Evolutionary conservation across 2,888 invertebrate species (phyloP).

Genomic region (Ischnus inquisitorius): DNA sequence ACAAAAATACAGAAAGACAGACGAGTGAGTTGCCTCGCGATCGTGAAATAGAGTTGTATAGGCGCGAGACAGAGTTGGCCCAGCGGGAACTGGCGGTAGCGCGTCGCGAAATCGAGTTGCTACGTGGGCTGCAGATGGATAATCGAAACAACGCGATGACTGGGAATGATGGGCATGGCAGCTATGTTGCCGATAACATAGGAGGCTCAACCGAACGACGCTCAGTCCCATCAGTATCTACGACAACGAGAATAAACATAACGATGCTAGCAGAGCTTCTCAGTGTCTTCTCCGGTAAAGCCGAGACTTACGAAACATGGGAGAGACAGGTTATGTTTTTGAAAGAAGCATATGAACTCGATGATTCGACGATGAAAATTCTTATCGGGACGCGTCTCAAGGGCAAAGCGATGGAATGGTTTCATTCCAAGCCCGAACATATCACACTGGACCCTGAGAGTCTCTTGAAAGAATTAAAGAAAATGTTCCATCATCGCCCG

Average conservation of each 20-base stretch:
- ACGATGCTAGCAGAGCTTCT: slow-evolving; percentile 31
- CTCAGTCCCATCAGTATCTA: not conserved
- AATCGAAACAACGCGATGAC: not conserved
- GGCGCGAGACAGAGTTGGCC: not conserved
- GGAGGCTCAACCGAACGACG: not conserved
- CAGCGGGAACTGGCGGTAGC: not conserved
- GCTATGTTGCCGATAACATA: not conserved
- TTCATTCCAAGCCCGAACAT: slow-evolving; percentile 37
- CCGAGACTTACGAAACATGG: slow-evolving; percentile 46
- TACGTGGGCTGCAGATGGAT: not conserved
- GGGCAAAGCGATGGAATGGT: slow-evolving; percentile 38
- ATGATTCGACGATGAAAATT: slow-evolving; percentile 32
- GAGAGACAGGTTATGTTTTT: slow-evolving; percentile 35
- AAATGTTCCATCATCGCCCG: slow-evolving; percentile 35
- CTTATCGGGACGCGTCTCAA: slow-evolving; percentile 37
- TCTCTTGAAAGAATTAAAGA: not conserved
- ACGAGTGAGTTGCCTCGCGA: not conserved
- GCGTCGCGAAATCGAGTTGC: not conserved
- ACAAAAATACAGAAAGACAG: not conserved
- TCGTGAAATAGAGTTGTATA: not conserved
- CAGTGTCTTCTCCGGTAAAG: slow-evolving; percentile 23
- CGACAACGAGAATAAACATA: slow-evolving; percentile 28
- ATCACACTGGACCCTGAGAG: not conserved
- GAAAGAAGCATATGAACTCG: slow-evolving; percentile 16
- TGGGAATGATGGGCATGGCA: not conserved